Evolutionary conservation across 2,113 vertebrate species (phyloP).

Genomic region (Dromas ardeola): DNA sequence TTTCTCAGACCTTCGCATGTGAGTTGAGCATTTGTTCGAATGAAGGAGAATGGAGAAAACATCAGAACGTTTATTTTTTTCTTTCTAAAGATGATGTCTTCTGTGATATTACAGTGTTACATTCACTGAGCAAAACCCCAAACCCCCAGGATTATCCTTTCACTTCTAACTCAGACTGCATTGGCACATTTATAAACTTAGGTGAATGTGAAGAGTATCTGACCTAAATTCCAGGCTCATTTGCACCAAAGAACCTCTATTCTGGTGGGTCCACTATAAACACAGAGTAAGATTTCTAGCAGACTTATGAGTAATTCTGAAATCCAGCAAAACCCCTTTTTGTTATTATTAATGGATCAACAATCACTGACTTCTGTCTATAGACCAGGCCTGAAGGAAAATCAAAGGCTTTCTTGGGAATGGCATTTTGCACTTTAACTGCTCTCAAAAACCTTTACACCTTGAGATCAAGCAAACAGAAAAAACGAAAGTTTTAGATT

Average conservation of each 20-base stretch:
- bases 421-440: neutral
- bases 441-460: neutral
- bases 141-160: neutral
- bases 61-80: neutral
- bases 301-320: neutral
- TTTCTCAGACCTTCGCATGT: neutral
- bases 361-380: neutral
- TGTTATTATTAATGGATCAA: neutral
- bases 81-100: neutral
- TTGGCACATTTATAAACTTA: neutral
- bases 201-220: neutral
- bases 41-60: neutral
- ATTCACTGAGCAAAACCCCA: neutral
- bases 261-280: neutral
- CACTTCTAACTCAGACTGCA: neutral
- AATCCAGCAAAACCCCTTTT: neutral
- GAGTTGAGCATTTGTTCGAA: neutral
- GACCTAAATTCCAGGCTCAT: neutral
- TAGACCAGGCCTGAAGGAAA: neutral
- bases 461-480: neutral
- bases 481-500: neutral
- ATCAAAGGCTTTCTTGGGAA: neutral
- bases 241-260: neutral
- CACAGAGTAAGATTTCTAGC: neutral
- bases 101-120: neutral